These are phyloP conservation scores for Melanotaenia trifasciata DNA, from an alignment of 2,797 vertebrate genomes.

Conservation along the genomic window DNA sequence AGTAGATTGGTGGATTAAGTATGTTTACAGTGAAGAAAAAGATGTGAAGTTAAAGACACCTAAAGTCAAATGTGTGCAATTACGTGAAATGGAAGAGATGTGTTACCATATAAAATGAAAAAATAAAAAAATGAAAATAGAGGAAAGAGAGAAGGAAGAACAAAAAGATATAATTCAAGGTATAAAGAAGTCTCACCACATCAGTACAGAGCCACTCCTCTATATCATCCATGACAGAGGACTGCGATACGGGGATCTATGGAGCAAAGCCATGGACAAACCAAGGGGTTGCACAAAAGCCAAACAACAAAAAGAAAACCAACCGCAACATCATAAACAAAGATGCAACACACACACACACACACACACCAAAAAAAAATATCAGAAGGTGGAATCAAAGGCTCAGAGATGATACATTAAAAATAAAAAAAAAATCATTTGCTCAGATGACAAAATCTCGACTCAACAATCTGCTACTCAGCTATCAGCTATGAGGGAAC, in stretches of 20 bases:
- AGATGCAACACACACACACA: constrained; percentile 42
- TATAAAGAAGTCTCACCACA: constrained; percentile 94
- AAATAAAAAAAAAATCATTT: constrained; percentile 28
- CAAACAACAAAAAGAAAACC: constrained; percentile 75
- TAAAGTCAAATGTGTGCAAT: constrained; percentile 29
- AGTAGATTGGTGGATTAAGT: constrained; percentile 41
- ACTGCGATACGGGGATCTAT: constrained; percentile 98
- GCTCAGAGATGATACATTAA: constrained; percentile 61
- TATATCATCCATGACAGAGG: constrained; percentile 99
- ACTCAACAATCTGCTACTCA: constrained; percentile 30
- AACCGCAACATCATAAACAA: constrained; percentile 73
- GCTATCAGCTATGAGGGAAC: constrained; percentile 26
- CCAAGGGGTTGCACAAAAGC: constrained; percentile 74
- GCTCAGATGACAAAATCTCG: constrained; percentile 34
- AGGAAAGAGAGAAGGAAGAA: constrained; percentile 33
- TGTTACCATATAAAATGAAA: constrained; percentile 21
- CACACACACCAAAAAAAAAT: constrained; percentile 46
- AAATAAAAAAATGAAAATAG: constrained; percentile 3
- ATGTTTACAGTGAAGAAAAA: constrained; percentile 36
- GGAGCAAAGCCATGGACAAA: constrained; percentile 88
- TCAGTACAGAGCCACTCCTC: constrained; percentile 99
- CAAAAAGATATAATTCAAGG: constrained; percentile 77
- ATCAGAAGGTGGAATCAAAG: constrained; percentile 70
- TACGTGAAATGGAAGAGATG: constrained; percentile 43
- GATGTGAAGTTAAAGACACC: constrained; percentile 43